Evolutionary conservation across 2,888 invertebrate genomes (phyloP).

Genomic region (Synergus gifuensis): DNA sequence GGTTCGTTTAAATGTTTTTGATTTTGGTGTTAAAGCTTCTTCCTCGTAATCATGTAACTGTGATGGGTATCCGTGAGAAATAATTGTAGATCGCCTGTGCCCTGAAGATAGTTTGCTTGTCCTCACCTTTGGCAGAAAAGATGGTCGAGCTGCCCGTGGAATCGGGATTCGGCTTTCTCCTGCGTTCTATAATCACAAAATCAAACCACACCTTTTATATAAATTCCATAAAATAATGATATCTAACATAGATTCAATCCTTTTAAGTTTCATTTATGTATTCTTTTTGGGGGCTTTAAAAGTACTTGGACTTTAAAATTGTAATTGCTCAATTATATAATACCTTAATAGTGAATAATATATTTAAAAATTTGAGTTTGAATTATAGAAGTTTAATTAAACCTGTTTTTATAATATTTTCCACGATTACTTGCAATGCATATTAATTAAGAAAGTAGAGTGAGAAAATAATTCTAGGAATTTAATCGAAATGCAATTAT

Average conservation of each 20-base stretch:
- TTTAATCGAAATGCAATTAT: not conserved
- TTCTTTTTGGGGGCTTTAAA: not conserved
- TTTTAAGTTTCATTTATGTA: not conserved
- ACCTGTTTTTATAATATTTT: too few relatives aligned
- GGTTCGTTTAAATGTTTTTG: not conserved
- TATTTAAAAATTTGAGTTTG: too few relatives aligned
- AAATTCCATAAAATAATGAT: not conserved
- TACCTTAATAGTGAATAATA: too few relatives aligned
- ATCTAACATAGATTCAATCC: not conserved
- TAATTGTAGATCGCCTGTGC: conserved; percentile 45
- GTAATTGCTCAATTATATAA: too few relatives aligned
- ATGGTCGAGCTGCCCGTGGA: conserved; percentile 52
- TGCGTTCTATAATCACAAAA: conserved; percentile 54
- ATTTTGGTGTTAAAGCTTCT: conserved; percentile 33
- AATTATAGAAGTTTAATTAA: too few relatives aligned
- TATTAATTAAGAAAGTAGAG: not conserved
- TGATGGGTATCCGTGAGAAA: conserved; percentile 45
- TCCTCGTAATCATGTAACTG: conserved; percentile 52
- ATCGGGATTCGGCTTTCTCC: conserved; percentile 57
- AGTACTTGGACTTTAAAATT: too few relatives aligned
- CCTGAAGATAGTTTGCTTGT: conserved; percentile 48
- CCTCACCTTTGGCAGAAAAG: conserved; percentile 54
- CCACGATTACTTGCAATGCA: too few relatives aligned
- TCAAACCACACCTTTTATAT: not conserved
- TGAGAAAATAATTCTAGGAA: not conserved